These are phyloP conservation scores for Channallabes apus DNA, from an alignment of 2,797 vertebrate genomes.

Conservation along the genomic window DNA sequence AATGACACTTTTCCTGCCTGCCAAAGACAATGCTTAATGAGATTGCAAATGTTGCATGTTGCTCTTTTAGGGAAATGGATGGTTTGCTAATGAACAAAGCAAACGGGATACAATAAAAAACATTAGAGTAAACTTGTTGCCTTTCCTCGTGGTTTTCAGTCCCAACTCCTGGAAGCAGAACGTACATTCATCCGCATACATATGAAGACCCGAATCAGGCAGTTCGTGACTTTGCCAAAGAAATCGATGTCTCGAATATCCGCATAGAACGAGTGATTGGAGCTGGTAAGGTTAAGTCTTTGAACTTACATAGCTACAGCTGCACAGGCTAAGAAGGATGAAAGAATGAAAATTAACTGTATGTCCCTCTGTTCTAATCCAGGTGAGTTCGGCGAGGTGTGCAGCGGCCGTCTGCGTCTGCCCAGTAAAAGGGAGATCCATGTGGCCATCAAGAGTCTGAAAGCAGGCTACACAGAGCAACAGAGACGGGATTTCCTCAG, in stretches of 20 bases:
- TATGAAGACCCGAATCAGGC: slow-evolving; percentile 83
- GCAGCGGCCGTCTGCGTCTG: slow-evolving; percentile 61
- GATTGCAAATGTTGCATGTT: slow-evolving; percentile 51
- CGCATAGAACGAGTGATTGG: slow-evolving; percentile 81
- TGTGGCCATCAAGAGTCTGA: slow-evolving; percentile 80
- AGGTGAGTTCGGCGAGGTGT: slow-evolving; percentile 68
- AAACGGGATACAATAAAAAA: slow-evolving; percentile 37
- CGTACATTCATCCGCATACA: slow-evolving; percentile 80
- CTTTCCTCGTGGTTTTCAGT: slow-evolving; percentile 61
- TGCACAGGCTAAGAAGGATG: background rate
- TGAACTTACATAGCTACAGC: background rate
- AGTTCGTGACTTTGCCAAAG: slow-evolving; percentile 81
- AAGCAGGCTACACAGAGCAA: slow-evolving; percentile 78
- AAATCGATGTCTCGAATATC: slow-evolving; percentile 81
- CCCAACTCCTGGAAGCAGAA: slow-evolving; percentile 79
- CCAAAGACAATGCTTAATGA: slow-evolving; percentile 59
- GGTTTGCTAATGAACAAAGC: slow-evolving; percentile 46
- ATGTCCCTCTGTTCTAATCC: background rate
- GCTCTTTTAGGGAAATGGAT: slow-evolving; percentile 47
- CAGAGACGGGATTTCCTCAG: slow-evolving; percentile 79
- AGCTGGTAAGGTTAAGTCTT: slow-evolving; percentile 70
- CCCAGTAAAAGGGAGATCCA: slow-evolving; percentile 76
- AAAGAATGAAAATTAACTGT: background rate
- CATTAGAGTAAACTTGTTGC: slow-evolving; percentile 31
- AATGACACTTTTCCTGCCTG: slow-evolving; percentile 56